Base-by-base conservation (phyloP, 2,797 vertebrate species). In the Pseudotriccus pelzelni region DNA sequence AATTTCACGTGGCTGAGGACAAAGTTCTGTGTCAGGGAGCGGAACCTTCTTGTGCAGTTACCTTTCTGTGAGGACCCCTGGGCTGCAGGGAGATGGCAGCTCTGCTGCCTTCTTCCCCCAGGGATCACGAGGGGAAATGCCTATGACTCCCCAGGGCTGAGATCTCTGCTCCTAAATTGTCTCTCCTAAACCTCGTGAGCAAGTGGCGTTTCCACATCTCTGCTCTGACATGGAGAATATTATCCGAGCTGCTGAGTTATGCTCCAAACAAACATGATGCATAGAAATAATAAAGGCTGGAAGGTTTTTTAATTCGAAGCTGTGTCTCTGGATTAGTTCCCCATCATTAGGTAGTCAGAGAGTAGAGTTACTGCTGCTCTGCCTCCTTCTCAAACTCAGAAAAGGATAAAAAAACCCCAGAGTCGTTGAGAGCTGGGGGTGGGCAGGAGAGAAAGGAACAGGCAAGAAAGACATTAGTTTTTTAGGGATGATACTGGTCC, bases 241-340 rank as follows among this genome's bases (percentile, higher is more conserved):
- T 46, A 80, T 49, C 49, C 1, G 22, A 68, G 74, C 37, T 80
- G 60, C 62, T 75, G 58, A 70, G 60, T 80, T 88, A 87, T 80
- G 64, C 76, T 69, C 47, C 37, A 60, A 82, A 80, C 84, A 79
- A 80, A 84, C 46, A 37, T 5, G 34, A 85, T 83, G 50, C 76
- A 80, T 15, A 62, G 89, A 80, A 77, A 87, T 77, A 87, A 89
- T 46, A 63, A 94, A 93, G 67, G 16, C 62, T 90, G 74, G 75
- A 63, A 93, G 37, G 73, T n/a, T 84, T 91, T 81, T 73, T 60
- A 76, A 90, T 44, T 62, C 21, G 9, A 88, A 86, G 39, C 34
- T 72, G 27, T 72, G 43, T 75, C 89, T 95, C 66, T 88, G 90
- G 66, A 73, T 86, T 91, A 91, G 94, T 72, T 94, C 60, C 55